These are phyloP conservation scores for Amphimallon solstitiale DNA, from an alignment of 2,888 invertebrate genomes.

Conservation along the genomic window DNA sequence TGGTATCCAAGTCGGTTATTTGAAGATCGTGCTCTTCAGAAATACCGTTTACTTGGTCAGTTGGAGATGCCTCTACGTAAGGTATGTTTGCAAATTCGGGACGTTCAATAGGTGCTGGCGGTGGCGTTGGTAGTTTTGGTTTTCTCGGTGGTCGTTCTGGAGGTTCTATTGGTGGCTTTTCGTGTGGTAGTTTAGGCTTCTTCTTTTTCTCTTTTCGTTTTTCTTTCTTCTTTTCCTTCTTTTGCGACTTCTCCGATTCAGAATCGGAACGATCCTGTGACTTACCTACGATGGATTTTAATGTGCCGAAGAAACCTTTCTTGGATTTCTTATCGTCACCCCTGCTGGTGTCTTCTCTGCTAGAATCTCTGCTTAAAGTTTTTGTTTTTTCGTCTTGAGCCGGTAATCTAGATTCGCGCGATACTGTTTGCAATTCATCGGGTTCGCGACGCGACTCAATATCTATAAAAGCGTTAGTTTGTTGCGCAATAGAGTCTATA, in stretches of 20 bases:
- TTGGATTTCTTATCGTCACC: constrained; percentile 58
- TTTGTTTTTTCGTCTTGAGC: constrained; percentile 41
- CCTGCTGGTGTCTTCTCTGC: constrained; percentile 49
- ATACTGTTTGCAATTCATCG: constrained; percentile 44
- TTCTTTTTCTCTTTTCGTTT: constrained; percentile 44
- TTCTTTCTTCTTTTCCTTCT: constrained; percentile 52
- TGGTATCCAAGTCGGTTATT: constrained; percentile 37
- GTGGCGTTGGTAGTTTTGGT: constrained; percentile 57
- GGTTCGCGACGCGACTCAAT: constrained; percentile 60
- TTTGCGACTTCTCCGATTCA: constrained; percentile 59
- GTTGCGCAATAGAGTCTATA: constrained; percentile 34
- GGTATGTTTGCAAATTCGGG: constrained; percentile 57
- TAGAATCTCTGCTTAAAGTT: constrained; percentile 45
- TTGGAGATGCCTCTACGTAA: constrained; percentile 55
- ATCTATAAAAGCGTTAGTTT: constrained; percentile 60
- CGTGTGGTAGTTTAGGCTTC: constrained; percentile 29
- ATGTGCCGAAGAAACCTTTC: constrained; percentile 59
- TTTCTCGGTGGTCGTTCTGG: constrained; percentile 54
- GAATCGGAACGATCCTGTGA: constrained; percentile 61
- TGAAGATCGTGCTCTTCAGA: constrained; percentile 9
- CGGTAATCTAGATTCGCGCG: constrained; percentile 40
- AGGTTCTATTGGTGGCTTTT: constrained; percentile 44
- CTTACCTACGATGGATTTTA: constrained; percentile 60
- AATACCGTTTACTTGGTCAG: constrained; percentile 40
- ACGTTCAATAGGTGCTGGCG: constrained; percentile 45